These are phyloP conservation scores for Diogma glabrata DNA, from an alignment of 2,888 invertebrate species.

Conservation along the genomic window DNA sequence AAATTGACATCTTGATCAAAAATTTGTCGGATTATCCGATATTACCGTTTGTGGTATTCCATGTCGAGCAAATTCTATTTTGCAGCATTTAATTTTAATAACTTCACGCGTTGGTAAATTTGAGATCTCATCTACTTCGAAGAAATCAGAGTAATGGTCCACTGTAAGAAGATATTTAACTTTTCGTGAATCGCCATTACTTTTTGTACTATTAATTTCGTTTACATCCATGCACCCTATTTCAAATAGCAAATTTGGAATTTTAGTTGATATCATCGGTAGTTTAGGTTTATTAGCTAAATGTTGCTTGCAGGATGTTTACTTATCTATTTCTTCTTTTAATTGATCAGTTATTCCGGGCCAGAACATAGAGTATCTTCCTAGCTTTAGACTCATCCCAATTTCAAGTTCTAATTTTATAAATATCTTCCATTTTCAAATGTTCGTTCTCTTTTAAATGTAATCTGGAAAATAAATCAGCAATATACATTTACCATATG, in stretches of 20 bases:
- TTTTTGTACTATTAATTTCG: slow-evolving; percentile 10
- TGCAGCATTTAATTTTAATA: no score
- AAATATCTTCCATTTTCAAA: background rate
- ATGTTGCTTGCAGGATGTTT: background rate
- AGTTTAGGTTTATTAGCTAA: slow-evolving; percentile 3
- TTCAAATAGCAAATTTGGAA: slow-evolving; percentile 17
- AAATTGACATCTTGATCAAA: no score
- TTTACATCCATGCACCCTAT: slow-evolving; percentile 17
- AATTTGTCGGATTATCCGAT: no score
- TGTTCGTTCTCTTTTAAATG: background rate
- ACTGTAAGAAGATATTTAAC: no score
- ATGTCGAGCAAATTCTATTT: no score
- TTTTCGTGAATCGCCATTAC: slow-evolving; percentile 22
- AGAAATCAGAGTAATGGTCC: no score
- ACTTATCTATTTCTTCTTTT: background rate
- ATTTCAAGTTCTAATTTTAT: slow-evolving; percentile 8
- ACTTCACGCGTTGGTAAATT: no score
- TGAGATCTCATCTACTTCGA: no score
- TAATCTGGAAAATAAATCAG: slow-evolving; percentile 1
- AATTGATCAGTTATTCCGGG: slow-evolving; percentile 11
- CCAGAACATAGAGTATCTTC: slow-evolving; percentile 16
- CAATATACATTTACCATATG: background rate
- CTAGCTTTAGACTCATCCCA: slow-evolving; percentile 11
- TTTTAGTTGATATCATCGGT: slow-evolving; percentile 15
- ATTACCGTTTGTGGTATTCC: no score